These are phyloP conservation scores for Bothrops jararaca DNA, from an alignment of 2,113 vertebrate species.

Conservation along the genomic window DNA sequence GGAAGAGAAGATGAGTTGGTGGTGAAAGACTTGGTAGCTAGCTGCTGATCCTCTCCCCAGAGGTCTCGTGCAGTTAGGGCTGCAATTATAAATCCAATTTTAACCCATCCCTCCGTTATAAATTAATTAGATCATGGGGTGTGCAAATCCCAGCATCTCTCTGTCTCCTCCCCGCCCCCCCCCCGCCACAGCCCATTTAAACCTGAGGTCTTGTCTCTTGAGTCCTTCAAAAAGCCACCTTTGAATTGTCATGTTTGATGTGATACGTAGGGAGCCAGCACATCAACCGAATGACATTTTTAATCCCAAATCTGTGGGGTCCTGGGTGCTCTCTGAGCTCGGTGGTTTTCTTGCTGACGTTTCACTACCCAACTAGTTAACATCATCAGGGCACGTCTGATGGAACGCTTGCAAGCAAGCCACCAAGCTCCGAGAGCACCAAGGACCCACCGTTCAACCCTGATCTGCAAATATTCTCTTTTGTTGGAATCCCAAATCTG, in stretches of 20 bases:
- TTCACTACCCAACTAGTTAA: too few species aligned
- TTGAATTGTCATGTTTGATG: not conserved
- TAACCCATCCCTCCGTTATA: not conserved
- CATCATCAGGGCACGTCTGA: too few species aligned
- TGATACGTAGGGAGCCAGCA: not conserved
- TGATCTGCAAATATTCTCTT: too few species aligned
- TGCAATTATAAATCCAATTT: not conserved
- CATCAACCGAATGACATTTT: not conserved
- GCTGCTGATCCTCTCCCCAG: not conserved
- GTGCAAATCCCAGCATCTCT: not conserved
- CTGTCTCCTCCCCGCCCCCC: fast-evolving
- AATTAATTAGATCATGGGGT: not conserved
- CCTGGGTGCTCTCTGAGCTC: too few species aligned
- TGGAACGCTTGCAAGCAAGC: too few species aligned
- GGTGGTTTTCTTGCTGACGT: too few species aligned
- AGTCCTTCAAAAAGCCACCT: not conserved
- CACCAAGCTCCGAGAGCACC: too few species aligned
- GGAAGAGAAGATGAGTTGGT: not conserved
- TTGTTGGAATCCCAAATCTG: not conserved
- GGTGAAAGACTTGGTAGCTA: not conserved
- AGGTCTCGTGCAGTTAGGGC: not conserved
- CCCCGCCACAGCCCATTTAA: not conserved
- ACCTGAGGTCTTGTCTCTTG: not conserved
- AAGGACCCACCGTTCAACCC: too few species aligned
- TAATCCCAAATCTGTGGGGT: not conserved